Base-by-base conservation (phyloP, 2,797 vertebrate species). In the Bovichtus variegatus region DNA sequence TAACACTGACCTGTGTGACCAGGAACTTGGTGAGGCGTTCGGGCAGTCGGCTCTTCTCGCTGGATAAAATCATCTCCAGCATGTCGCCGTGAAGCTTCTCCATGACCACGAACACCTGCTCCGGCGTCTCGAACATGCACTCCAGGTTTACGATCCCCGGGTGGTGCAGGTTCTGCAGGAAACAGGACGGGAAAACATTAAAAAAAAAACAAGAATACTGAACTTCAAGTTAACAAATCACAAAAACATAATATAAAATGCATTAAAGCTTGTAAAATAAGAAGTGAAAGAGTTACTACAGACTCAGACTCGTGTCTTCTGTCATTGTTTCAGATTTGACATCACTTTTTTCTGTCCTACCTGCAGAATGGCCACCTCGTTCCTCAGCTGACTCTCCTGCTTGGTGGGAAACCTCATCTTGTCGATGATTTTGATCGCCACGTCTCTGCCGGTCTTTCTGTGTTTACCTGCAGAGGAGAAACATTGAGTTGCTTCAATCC, bases 81-180 rank as follows among this genome's bases (percentile, higher is more conserved):
- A 96, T 95, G 91, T 96, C 95, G 0, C 95, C 94, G 13, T 95
- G 95, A 2, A 95, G 94, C 85, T 95, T 95, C 92, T 96, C 95
- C 95, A 95, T 96, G 68, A 96, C 79, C 0, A 96, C 93, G 2
- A 94, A 95, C n/a, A 95, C 91, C 68, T 90, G 84, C 61, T 94
- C 90, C 0, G 83, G 71, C 0, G 94, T 94, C 88, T 95, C 94
- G 3, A 94, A 95, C 93, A 95, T 94, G 47, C 87, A 90, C 25
- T 96, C 93, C 71, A 95, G 84, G 70, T 92, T 83, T 1, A 96
- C 94, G 65, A 96, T 91, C 0, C 95, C 95, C 0, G 84, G 92
- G 74, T 96, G 95, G 41, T 93, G 91, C 27, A 96, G 87, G 71
- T 92, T 95, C 95, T 96, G 79, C 7, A 6, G 11, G 78, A 25